phyloP scores from a whole-genome alignment of 2,797 vertebrate genomes.

The Caiman crocodilus region DNA sequence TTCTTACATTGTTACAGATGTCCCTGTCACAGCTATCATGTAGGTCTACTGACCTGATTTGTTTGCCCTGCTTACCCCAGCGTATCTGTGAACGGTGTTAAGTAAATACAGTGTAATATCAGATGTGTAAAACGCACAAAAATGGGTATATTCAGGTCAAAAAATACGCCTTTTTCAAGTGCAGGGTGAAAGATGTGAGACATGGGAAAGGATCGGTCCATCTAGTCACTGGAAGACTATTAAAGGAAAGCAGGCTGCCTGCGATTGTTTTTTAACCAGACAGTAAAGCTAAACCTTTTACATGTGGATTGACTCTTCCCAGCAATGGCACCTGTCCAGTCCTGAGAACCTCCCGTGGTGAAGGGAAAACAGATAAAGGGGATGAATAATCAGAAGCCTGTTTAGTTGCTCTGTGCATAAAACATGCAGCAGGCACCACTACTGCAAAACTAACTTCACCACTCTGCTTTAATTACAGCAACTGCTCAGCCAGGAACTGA shows the following conservation, averaged over 20 bases:
- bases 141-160: background rate
- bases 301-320: background rate
- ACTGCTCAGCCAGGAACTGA: conserved; percentile 98
- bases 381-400: background rate
- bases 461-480: conserved; percentile 84
- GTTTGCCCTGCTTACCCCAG: background rate
- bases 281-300: background rate
- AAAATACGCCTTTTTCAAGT: background rate
- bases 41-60: background rate
- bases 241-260: no score
- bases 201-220: background rate
- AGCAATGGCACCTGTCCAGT: background rate
- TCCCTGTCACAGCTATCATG: background rate
- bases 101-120: background rate
- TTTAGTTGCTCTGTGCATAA: background rate
- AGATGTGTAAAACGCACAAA: background rate
- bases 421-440: background rate
- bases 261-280: background rate
- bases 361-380: background rate
- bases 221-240: background rate
- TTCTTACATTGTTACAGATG: background rate
- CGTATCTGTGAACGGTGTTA: background rate
- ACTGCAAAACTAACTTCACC: conserved; percentile 42
- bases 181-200: background rate
- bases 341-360: background rate